These are phyloP conservation scores for Proctacanthus coquilletti DNA, from an alignment of 1,140 invertebrate species.

Conservation along the genomic window DNA sequence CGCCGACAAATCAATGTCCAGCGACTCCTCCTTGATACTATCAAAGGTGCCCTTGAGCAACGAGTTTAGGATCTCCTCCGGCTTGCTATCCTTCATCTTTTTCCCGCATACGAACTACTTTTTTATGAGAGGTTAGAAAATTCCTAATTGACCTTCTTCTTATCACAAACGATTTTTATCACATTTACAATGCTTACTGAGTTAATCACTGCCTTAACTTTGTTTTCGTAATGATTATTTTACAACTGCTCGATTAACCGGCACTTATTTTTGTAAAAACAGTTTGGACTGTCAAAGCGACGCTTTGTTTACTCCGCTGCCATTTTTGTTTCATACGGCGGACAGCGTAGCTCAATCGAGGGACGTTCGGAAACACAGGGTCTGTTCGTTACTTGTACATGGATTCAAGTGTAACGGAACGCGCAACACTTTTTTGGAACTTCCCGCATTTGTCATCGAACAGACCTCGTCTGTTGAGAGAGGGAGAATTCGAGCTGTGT, in stretches of 20 bases:
- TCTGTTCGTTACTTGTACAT: no score
- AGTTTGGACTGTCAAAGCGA: neutral
- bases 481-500: no score
- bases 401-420: no score
- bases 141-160: neutral
- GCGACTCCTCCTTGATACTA: constrained; percentile 26
- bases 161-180: neutral
- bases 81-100: neutral
- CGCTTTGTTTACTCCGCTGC: neutral
- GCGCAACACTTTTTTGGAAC: no score
- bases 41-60: constrained; percentile 25
- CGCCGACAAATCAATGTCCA: constrained; percentile 27
- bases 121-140: neutral
- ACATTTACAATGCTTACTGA: neutral
- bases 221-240: no score
- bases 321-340: no score
- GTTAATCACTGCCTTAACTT: neutral
- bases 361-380: no score
- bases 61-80: constrained; percentile 23
- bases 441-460: no score
- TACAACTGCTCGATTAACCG: no score
- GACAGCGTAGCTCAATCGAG: no score
- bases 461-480: no score
- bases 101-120: neutral
- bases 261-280: neutral